These are phyloP conservation scores for Neotragus pygmaeus DNA, from an alignment of 2,113 vertebrate genomes.

Conservation along the genomic window DNA sequence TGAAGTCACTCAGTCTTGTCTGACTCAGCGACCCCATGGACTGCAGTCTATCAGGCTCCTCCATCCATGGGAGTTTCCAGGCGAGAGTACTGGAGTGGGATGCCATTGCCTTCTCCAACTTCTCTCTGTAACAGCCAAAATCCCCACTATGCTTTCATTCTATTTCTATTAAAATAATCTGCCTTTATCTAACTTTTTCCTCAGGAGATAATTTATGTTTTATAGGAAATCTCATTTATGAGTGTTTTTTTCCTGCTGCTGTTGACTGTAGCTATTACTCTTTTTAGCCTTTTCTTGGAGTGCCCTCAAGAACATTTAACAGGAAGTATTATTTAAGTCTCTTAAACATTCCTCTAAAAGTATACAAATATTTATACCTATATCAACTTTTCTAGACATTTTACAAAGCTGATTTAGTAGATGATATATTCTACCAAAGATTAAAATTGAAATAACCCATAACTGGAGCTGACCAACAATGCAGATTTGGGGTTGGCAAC, in stretches of 20 bases:
- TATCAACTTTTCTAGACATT: background rate
- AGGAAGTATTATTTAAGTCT: background rate
- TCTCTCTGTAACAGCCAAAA: background rate
- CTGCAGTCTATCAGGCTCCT: too few species aligned
- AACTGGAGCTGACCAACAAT: background rate
- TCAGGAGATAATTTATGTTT: background rate
- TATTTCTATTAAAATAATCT: background rate
- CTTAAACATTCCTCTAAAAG: background rate
- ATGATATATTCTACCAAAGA: background rate
- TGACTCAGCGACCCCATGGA: too few species aligned
- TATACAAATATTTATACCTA: background rate
- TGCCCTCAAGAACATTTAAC: background rate
- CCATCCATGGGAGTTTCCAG: too few species aligned
- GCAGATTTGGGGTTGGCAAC: background rate
- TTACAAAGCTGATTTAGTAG: conserved; percentile 3
- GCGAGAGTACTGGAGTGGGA: too few species aligned
- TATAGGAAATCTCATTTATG: background rate
- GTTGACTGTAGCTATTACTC: background rate
- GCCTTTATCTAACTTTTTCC: background rate
- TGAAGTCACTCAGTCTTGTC: too few species aligned
- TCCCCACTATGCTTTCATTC: background rate
- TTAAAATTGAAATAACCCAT: background rate
- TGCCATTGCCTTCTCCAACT: too few species aligned
- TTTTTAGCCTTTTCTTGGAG: background rate
- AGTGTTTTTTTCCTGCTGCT: background rate